phyloP scores from a whole-genome alignment of 2,888 invertebrate genomes.

The Agriopis marginaria region DNA sequence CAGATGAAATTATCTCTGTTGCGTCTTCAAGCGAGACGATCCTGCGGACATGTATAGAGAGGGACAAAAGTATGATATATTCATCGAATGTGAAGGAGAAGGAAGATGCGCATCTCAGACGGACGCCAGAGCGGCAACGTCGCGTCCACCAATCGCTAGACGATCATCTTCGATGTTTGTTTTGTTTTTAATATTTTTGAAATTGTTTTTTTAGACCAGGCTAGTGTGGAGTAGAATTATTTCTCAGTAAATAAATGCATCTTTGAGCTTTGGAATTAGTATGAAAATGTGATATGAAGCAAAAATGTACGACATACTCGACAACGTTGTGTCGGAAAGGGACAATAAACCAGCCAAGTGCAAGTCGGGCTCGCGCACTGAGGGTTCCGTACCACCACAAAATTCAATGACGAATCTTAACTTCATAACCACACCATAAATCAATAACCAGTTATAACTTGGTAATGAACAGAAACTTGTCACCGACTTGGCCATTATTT shows the following conservation, averaged over 20 bases:
- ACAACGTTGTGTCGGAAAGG: no score
- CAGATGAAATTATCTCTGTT: constrained; percentile 83
- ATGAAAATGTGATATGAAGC: no score
- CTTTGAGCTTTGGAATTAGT: no score
- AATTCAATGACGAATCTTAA: no score
- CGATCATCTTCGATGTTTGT: constrained; percentile 71
- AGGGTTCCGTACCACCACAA: no score
- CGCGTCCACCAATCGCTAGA: constrained; percentile 82
- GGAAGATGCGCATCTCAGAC: constrained; percentile 70
- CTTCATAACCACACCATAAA: no score
- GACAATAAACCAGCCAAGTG: no score
- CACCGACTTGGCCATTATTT: no score
- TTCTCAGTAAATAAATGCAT: background rate
- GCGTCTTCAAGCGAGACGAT: constrained; percentile 84
- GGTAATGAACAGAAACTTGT: no score
- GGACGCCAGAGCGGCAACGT: constrained; percentile 80
- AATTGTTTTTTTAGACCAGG: constrained; percentile 47
- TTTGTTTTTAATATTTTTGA: constrained; percentile 63
- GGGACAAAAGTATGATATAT: constrained; percentile 53
- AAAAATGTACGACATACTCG: no score
- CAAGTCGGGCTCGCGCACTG: no score
- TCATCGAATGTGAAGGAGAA: constrained; percentile 54
- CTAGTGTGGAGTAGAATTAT: constrained; percentile 36
- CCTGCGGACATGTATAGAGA: constrained; percentile 74
- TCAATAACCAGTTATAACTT: no score